phyloP scores from a whole-genome alignment of 2,888 invertebrate species.

The Geophilus truncorum region DNA sequence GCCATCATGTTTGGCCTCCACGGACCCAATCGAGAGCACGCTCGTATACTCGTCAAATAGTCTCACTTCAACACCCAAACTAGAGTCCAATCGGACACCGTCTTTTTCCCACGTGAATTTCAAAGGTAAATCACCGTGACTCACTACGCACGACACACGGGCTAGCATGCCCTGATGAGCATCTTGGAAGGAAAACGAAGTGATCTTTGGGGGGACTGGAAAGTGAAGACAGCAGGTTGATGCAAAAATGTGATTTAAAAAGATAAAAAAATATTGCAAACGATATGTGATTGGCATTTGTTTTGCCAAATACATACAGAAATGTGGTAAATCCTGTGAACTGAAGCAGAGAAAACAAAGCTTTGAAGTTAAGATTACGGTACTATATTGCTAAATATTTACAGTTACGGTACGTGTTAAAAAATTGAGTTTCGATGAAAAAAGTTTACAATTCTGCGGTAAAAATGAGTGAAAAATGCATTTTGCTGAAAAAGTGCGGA shows the following conservation, averaged over 20 bases:
- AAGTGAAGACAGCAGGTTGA: conserved; percentile 28
- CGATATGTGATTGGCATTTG: background rate
- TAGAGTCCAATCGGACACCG: conserved; percentile 54
- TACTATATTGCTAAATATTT: no score
- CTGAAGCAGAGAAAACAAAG: conserved; percentile 14
- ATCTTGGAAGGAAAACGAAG: conserved; percentile 38
- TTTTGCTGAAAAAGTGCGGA: background rate
- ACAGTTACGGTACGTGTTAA: no score
- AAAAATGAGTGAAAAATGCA: conserved; percentile 10
- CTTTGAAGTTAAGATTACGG: conserved; percentile 6
- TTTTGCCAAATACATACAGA: conserved; percentile 14
- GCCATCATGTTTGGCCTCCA: conserved; percentile 36
- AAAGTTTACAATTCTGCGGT: background rate
- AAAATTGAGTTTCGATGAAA: conserved; percentile 18
- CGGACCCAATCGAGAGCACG: conserved; percentile 36
- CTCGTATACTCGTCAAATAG: conserved; percentile 39
- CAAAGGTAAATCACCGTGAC: conserved; percentile 73
- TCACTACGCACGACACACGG: conserved; percentile 64
- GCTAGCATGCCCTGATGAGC: conserved; percentile 37
- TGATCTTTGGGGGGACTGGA: conserved; percentile 38
- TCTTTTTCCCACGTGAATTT: conserved; percentile 72
- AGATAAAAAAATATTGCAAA: background rate
- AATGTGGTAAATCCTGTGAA: background rate
- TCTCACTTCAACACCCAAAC: conserved; percentile 41
- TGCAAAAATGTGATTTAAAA: background rate